Base-by-base conservation (phyloP, 2,888 invertebrate genomes). In the Cephus spinipes region DNA sequence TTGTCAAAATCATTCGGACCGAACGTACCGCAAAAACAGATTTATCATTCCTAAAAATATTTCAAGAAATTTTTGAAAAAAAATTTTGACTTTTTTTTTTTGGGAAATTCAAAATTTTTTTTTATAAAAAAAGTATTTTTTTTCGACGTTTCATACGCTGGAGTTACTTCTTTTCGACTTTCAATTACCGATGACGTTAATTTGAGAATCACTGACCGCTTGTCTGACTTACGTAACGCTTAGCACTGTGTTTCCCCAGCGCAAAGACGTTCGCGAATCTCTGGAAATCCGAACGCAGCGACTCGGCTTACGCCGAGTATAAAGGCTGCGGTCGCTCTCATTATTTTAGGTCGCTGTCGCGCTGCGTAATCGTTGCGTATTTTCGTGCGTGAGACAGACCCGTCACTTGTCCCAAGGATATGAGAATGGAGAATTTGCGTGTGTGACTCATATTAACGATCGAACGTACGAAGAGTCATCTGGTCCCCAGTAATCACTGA, bases 261-360 rank as follows among this genome's bases (percentile, higher is more conserved):
- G 55, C 55, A 55, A 23, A 15, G 23, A 23, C 55, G 55, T 9
- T 55, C 32, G 71, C 71, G 31, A 71, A 71, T 71, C 71, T 69
- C 69, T 71, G 71, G 71, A 71, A 71, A 33, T 71, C 71, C n/a
- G 12, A 15, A 31, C 12, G 31, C 71, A 2, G 6, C 23, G 23
- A 23, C 55, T 55, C 23, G 55, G 9, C 23, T 23, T 40, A 15
- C 55, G 6, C 1, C 15, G 23, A 55, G 55, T 6, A 55, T 55
- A 55, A 55, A 55, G 55, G 55, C 55, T 55, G 9, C 23, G 71
- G 71, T 23, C 32, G 71, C 32, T 71, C 31, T 33, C 71, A 71
- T 71, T 71, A 71, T 71, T 71, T 71, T 71, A 6, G 71, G 71
- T 32, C 12, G 71, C 31, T 31, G 30, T 69, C 30, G 69, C 71